Evolutionary conservation across 2,113 vertebrate species (phyloP).

Genomic region (Serinus canaria): DNA sequence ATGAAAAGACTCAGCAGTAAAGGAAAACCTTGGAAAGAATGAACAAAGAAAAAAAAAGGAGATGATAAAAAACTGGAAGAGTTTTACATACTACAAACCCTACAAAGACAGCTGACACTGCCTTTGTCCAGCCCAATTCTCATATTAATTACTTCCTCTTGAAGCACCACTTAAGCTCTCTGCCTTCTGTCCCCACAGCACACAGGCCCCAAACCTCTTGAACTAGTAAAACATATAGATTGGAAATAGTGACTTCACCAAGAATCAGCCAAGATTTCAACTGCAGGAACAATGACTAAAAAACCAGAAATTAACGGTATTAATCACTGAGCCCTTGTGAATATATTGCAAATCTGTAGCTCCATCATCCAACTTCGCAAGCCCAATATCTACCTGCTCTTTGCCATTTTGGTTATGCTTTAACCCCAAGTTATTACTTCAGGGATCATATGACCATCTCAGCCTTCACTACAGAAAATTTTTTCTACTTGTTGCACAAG

Average conservation of each 20-base stretch:
- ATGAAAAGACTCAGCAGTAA: background rate
- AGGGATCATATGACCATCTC: background rate
- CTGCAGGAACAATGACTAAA: background rate
- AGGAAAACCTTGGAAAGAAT: background rate
- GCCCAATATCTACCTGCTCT: accelerated
- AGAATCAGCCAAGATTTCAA: background rate
- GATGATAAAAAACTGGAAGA: background rate
- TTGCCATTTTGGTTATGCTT: background rate
- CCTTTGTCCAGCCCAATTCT: background rate
- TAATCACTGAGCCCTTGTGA: background rate
- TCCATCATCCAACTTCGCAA: background rate
- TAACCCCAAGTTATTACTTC: background rate
- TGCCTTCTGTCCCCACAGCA: background rate
- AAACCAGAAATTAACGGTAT: background rate
- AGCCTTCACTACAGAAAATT: background rate
- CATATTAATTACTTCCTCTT: background rate
- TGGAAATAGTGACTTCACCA: background rate
- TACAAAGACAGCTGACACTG: background rate
- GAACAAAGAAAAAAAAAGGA: background rate
- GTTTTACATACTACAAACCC: background rate
- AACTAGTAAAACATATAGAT: background rate
- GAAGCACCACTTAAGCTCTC: background rate
- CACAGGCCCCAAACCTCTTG: accelerated
- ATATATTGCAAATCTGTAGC: background rate
- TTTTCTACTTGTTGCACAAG: background rate